Percentiles rank a stretch among this genome's conserved stretches.
These are phyloP conservation scores for Perithous albicinctus DNA, from an alignment of 2,888 invertebrate species.

Conservation along the genomic window DNA sequence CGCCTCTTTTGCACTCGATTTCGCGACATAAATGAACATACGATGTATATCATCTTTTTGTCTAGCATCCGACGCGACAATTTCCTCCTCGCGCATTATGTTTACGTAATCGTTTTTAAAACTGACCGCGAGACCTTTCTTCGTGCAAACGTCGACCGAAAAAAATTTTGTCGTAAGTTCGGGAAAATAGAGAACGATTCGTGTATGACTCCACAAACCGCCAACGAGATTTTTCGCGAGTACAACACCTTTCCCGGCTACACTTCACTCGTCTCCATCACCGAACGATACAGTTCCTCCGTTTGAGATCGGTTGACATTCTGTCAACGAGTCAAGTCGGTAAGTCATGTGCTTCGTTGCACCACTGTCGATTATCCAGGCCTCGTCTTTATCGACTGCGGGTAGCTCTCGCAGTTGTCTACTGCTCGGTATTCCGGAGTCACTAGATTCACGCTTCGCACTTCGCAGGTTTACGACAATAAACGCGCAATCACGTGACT, in stretches of 20 bases:
- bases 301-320: not conserved
- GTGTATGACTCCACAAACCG: not conserved
- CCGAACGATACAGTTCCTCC: not conserved
- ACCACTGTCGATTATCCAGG: constrained; percentile 14
- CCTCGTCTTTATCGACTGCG: not conserved
- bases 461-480: too few relatives aligned
- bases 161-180: not conserved
- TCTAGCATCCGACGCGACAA: not conserved
- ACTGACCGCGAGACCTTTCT: not conserved
- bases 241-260: not conserved
- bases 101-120: not conserved
- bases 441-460: not conserved
- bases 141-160: constrained; percentile 2
- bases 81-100: not conserved
- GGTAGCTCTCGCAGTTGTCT: not conserved
- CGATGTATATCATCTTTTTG: constrained; percentile 40
- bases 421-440: not conserved
- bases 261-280: not conserved
- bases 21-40: constrained; percentile 63
- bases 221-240: not conserved
- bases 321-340: not conserved
- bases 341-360: constrained; percentile 2
- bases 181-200: constrained; percentile 10
- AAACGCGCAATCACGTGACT: constrained; percentile 7
- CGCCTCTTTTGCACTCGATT: constrained; percentile 21